Evolutionary conservation across 1,140 invertebrate species (phyloP), one percentile per base, ranked within the genome.

Genomic region (Cardiocondyla obscurior): DNA sequence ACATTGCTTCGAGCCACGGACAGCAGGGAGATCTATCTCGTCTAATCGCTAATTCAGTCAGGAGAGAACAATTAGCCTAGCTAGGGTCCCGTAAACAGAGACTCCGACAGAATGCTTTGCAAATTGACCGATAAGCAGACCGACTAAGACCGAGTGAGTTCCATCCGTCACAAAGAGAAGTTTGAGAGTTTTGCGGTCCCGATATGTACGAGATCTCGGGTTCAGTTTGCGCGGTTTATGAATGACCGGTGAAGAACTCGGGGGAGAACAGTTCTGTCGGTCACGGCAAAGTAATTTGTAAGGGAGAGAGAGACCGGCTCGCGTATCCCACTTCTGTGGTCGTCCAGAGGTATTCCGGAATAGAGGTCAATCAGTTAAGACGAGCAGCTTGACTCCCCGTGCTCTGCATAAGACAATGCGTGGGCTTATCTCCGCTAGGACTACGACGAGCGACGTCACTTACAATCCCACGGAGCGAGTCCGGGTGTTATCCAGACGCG

Each of bases 31-130:
- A 79, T 69, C 33, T 44, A 33, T 74, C 39, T 28, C 36, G 22
- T 28, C 74, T 79, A 79, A 79, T 67, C 74, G 46, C 33, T 79
- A 79, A 79, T 79, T 79, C 46, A 79, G 46, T 69, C 74, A 67
- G 25, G 33, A n/a, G 33, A 69, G 62, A 42, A 79, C 74, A 79
- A 67, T 69, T 67, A 79, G 62, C 12, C n/a, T 22, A 16, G 12
- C 6, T 33, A 49, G 46, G 36, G 16, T 53, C 36, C 46, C 74
- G 46, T 79, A 79, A 79, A 79, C 46, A 79, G 33, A 53, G 44
- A 77, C 16, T 77, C 6, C 44, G 46, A 51, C 16, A 60, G 74
- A 77, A 67, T 79, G 62, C 60, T 55, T 79, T 55, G 62, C 62
- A 79, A 79, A 79, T 79, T 79, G 74, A 69, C 46, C n/a, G 74